Evolutionary conservation across 1,140 invertebrate genomes (phyloP), one percentile per base, ranked within the genome.

Genomic region (Lanistes nyassanus): DNA sequence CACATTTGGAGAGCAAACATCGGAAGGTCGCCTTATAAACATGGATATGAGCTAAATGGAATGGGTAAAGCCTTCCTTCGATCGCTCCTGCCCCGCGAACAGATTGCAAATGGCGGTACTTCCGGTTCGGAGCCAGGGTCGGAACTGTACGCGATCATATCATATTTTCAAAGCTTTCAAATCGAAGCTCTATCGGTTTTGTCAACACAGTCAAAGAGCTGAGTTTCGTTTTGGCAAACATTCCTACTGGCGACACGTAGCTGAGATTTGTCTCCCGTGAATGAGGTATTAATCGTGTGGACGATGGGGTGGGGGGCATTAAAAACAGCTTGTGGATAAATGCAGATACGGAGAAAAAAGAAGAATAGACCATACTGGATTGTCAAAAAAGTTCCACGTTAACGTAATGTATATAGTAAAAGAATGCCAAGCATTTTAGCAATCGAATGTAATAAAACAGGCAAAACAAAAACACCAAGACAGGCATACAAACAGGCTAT

Each of bases 11-110:
- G n/a, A 31, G 56, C 56, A 60, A 60, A 60, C 56, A 60, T 60
- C 56, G 56, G 56, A 60, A 60, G 56, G 56, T 60, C 56, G 56
- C 56, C 29, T 31, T 31, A 60, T 60, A 60, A 60, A 60, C 56
- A 60, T 60, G 56, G 56, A 60, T 60, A 60, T 60, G 56, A 60
- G n/a, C 56, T 60, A 60, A 60, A 60, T 60, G 56, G 56, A 60
- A 60, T 60, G n/a, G 29, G 56, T 60, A 60, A 60, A 60, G 23
- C 56, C 29, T 31, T 9, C 56, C 29, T 60, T 60, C 56, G 56
- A 60, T 60, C 56, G 56, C 56, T 23, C 56, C 56, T 26, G 56
- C 23, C 56, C 56, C 23, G 56, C 11, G 56, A 60, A 60, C 56
- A 60, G 56, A 60, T 60, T 60, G 56, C 56, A 60, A 60, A 60